phyloP scores from a whole-genome alignment of 2,113 vertebrate species.

The Dunckerocampus dactyliophorus region DNA sequence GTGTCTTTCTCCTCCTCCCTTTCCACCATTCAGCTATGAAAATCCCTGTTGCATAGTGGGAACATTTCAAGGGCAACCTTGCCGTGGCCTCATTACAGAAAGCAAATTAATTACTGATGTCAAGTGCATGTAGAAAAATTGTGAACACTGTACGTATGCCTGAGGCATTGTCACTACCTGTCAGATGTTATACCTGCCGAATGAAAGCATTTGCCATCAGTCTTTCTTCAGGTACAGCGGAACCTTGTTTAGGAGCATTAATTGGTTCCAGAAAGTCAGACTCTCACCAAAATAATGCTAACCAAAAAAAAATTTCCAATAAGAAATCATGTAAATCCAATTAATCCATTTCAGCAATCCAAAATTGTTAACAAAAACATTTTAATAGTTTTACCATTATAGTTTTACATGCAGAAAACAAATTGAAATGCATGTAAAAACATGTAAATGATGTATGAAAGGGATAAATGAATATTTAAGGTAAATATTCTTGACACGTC shows the following conservation, averaged over 20 bases:
- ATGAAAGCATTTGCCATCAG: background rate
- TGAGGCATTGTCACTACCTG: conserved; percentile 8
- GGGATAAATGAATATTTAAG: no score
- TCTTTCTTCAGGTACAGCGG: background rate
- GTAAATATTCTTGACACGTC: no score
- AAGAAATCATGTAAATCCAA: no score
- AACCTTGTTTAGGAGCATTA: no score
- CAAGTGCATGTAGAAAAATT: background rate
- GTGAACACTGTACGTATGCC: background rate
- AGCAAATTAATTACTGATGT: conserved; percentile 31
- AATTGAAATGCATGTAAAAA: no score
- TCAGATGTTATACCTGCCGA: conserved; percentile 11
- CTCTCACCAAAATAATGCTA: no score
- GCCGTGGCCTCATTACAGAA: background rate
- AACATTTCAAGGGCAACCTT: conserved; percentile 19
- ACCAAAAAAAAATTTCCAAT: no score
- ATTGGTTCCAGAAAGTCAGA: background rate
- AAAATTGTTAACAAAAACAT: no score
- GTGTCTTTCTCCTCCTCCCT: conserved; percentile 16
- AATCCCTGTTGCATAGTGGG: conserved; percentile 29
- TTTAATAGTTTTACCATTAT: no score
- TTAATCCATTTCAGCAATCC: no score
- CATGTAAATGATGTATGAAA: no score
- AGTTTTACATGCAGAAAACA: no score
- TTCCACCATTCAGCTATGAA: conserved; percentile 35